Evolutionary conservation across 2,797 vertebrate genomes (phyloP).

Genomic region (Enteromius fasciolatus): DNA sequence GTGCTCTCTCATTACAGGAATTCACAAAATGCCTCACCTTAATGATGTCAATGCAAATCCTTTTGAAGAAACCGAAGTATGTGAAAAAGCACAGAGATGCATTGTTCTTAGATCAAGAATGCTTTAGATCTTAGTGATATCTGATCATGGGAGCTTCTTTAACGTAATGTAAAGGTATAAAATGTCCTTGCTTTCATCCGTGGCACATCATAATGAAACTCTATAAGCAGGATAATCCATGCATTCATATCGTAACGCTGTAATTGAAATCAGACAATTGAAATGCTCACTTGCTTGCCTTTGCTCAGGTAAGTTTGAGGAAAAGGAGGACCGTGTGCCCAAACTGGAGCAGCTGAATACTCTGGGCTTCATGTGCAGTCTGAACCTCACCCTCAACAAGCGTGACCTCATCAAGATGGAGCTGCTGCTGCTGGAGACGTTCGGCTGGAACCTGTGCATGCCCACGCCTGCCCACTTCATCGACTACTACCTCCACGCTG

Average conservation of each 20-base stretch:
- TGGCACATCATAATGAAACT: background rate
- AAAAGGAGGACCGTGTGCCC: slow-evolving; percentile 87
- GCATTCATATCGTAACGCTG: background rate
- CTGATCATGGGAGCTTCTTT: background rate
- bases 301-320: slow-evolving; percentile 90
- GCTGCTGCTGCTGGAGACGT: slow-evolving; percentile 87
- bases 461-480: slow-evolving; percentile 92
- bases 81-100: slow-evolving; percentile 11
- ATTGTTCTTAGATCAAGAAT: slow-evolving; percentile 19
- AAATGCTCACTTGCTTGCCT: background rate
- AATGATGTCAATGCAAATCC: slow-evolving; percentile 23
- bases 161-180: background rate
- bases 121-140: slow-evolving; percentile 1
- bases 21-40: slow-evolving; percentile 30
- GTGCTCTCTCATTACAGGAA: slow-evolving; percentile 36
- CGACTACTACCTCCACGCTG: slow-evolving; percentile 90
- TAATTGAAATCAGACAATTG: background rate
- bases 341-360: slow-evolving; percentile 90
- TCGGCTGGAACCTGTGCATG: slow-evolving; percentile 91
- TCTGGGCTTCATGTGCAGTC: slow-evolving; percentile 82
- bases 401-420: slow-evolving; percentile 88
- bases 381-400: slow-evolving; percentile 85
- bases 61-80: slow-evolving; percentile 20
- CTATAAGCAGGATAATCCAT: slow-evolving; percentile 7
- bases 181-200: background rate